These are phyloP conservation scores for Todiramphus saurophagus DNA, from an alignment of 2,113 vertebrate genomes.

Conservation along the genomic window DNA sequence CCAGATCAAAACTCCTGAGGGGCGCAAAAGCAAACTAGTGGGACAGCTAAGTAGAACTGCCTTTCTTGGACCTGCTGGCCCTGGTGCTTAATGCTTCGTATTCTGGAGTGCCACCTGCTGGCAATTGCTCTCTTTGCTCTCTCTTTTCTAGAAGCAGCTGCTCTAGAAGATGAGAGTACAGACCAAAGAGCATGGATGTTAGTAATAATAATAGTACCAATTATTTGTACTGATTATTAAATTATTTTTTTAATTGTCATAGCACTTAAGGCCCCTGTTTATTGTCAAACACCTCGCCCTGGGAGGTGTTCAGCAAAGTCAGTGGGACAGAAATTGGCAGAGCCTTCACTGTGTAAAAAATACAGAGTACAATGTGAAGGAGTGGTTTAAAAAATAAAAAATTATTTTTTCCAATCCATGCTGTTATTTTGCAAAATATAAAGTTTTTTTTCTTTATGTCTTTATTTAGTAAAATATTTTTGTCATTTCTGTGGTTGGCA, in stretches of 20 bases:
- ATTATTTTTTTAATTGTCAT: neutral
- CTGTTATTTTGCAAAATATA: neutral
- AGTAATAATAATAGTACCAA: neutral
- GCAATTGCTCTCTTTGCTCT: neutral
- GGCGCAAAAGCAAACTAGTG: neutral
- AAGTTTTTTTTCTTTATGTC: neutral
- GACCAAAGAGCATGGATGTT: neutral
- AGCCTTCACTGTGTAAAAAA: neutral
- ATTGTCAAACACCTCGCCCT: neutral
- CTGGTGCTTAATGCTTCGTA: neutral
- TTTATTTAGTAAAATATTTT: neutral
- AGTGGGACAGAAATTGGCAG: neutral
- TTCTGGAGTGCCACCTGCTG: conserved; percentile 58
- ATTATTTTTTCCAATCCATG: neutral
- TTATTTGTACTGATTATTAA: conserved; percentile 3
- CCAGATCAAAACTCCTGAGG: neutral
- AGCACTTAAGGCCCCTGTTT: neutral
- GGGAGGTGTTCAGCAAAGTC: neutral
- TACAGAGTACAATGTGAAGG: neutral
- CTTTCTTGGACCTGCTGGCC: neutral
- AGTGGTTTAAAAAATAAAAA: neutral
- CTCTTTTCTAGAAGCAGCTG: neutral
- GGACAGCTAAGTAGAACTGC: neutral
- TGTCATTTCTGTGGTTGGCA: neutral
- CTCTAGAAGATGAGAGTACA: neutral